phyloP scores from a whole-genome alignment of 1,140 invertebrate genomes.

The Drosophila lini region DNA sequence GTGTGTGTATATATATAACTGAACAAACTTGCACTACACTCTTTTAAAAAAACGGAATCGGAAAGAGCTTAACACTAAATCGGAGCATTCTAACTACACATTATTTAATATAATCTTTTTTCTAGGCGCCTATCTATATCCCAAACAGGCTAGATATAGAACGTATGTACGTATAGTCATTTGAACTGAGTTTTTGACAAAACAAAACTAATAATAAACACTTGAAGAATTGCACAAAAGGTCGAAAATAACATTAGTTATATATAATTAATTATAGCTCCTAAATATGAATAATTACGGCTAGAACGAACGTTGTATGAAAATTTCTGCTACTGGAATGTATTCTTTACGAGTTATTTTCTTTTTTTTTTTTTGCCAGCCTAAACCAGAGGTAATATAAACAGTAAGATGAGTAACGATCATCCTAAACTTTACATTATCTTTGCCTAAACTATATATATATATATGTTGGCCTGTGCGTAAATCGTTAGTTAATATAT shows the following conservation, averaged over 20 bases:
- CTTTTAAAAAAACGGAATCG: constrained; percentile 64
- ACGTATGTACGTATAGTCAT: constrained; percentile 37
- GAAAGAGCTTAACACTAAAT: constrained; percentile 64
- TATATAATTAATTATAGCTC: constrained; percentile 22
- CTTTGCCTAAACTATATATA: constrained; percentile 25
- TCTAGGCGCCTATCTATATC: constrained; percentile 42
- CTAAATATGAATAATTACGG: constrained; percentile 48
- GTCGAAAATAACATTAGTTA: constrained; percentile 43
- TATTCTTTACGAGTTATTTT: constrained; percentile 44
- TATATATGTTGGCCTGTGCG: constrained; percentile 40
- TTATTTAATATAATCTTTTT: constrained; percentile 30
- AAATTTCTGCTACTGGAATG: constrained; percentile 78
- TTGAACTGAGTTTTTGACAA: constrained; percentile 43
- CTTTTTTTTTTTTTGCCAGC: no score
- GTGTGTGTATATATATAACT: constrained; percentile 39
- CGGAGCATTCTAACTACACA: constrained; percentile 64
- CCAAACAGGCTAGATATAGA: constrained; percentile 27
- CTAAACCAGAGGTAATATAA: constrained; percentile 1
- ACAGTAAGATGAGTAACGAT: neutral
- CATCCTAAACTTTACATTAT: neutral
- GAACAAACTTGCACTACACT: constrained; percentile 63
- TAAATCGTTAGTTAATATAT: constrained; percentile 32
- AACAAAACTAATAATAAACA: constrained; percentile 18
- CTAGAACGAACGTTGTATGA: constrained; percentile 64
- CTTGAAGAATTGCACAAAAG: constrained; percentile 55